These are phyloP conservation scores for Chromis chromis DNA, from an alignment of 2,797 vertebrate genomes.

Conservation along the genomic window DNA sequence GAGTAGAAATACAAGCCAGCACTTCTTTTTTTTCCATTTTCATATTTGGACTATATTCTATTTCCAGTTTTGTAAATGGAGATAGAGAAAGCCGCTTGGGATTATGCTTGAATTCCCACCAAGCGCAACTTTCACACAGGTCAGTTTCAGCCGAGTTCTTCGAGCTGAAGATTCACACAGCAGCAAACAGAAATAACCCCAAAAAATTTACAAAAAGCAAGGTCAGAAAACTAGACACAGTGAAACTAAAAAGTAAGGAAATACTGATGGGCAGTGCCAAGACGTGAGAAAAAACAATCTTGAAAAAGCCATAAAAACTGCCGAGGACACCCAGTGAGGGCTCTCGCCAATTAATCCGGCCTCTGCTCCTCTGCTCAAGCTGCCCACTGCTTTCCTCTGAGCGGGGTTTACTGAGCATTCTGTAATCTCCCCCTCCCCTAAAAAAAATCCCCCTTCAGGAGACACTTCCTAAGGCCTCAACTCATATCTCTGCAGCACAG, in stretches of 20 bases:
- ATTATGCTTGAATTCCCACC: background rate
- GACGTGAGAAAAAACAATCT: conserved; percentile 30
- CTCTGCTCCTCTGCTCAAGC: conserved; percentile 22
- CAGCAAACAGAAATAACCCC: background rate
- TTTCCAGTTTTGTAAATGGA: conserved; percentile 17
- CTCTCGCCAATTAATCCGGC: conserved; percentile 53
- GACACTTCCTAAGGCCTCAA: conserved; percentile 39
- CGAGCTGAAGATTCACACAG: conserved; percentile 20
- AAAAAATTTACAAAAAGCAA: conserved; percentile 6
- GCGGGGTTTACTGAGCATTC: conserved; percentile 46
- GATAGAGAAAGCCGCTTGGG: background rate
- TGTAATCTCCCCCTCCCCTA: conserved; percentile 34
- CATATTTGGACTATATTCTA: background rate
- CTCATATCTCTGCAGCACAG: conserved; percentile 63
- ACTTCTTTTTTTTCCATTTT: background rate
- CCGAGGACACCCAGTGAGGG: conserved; percentile 40
- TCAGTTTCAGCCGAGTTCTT: conserved; percentile 14
- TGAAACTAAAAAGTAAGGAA: conserved; percentile 28
- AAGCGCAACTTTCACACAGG: background rate
- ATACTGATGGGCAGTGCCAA: conserved; percentile 6
- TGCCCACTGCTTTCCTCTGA: conserved; percentile 47
- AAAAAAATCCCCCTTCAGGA: conserved; percentile 55
- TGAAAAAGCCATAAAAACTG: conserved; percentile 30
- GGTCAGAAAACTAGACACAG: conserved; percentile 37
- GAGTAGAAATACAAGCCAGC: conserved; percentile 33